A percentile compares a stretch with the other conserved stretches of the same genome.
Evolutionary conservation across 2,888 invertebrate genomes (phyloP).

Genomic region (Tridacna crocea): DNA sequence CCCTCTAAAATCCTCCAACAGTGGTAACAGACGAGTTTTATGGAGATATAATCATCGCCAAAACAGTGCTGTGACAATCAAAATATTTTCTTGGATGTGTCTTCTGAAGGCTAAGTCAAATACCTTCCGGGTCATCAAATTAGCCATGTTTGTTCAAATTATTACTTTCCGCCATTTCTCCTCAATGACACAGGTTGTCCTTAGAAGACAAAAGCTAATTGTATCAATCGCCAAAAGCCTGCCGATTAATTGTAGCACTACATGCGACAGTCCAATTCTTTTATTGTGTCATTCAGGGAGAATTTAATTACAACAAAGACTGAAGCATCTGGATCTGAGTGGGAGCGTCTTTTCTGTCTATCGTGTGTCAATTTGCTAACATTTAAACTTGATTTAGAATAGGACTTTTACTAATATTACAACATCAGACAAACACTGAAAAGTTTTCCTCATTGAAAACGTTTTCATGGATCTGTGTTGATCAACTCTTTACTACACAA

Average conservation of each 20-base stretch:
- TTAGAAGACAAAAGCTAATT: conserved; percentile 59
- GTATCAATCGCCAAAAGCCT: conserved; percentile 36
- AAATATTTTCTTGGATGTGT: conserved; percentile 3
- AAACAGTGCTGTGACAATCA: conserved; percentile 8
- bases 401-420: conserved; percentile 49
- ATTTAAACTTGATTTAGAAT: conserved; percentile 48
- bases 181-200: conserved; percentile 38
- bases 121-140: conserved; percentile 45
- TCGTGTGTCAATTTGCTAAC: conserved; percentile 58
- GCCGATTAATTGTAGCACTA: conserved; percentile 59
- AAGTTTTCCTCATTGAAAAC: conserved; percentile 17
- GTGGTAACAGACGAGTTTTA: conserved; percentile 11
- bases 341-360: conserved; percentile 53
- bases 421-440: conserved; percentile 33
- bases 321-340: conserved; percentile 48
- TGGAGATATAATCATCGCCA: conserved; percentile 12
- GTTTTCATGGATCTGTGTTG: too few relatives aligned
- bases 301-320: conserved; percentile 58
- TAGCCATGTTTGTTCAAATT: conserved; percentile 48
- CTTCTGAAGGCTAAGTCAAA: conserved; percentile 32
- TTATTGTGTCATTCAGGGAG: conserved; percentile 58
- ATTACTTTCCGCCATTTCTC: conserved; percentile 42
- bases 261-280: conserved; percentile 65
- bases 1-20: conserved; percentile 23
- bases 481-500: too few relatives aligned